Evolutionary conservation across 2,888 invertebrate genomes (phyloP), one percentile per base, ranked within the genome.

Genomic region (Dermolepida albohirtum): DNA sequence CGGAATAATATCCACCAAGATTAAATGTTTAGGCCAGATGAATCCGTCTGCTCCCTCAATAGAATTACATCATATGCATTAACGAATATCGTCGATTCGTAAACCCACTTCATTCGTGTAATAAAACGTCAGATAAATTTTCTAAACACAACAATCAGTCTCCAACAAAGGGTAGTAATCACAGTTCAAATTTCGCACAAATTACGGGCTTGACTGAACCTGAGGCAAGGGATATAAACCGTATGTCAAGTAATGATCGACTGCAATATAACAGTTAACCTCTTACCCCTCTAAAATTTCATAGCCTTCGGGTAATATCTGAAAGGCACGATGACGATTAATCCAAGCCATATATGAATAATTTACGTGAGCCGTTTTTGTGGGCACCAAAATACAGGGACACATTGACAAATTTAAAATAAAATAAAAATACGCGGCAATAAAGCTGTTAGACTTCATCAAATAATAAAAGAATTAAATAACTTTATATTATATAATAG

Each of bases 161-260:
- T 70, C 67, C 70, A 75, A 79, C 79, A 79, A 79, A 76, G 75
- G 77, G 71, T 69, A 73, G 76, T 74, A 77, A 79, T 78, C 78
- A 77, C 78, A 79, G 77, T 78, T 77, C 78, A 76, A 76, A 76
- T 74, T 76, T 74, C 78, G 74, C 77, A 78, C 78, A 79, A 80
- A 80, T 79, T 78, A 75, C 71, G 44, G 43, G 71, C 72, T 70
- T 74, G 77, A 78, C 76, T 76, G 74, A 76, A 76, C 76, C 76
- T 74, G 71, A 73, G 75, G 76, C 76, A 77, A 78, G 77, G 76
- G 77, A 77, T 78, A 78, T 77, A 75, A 75, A 75, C 74, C 75
- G 76, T 75, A 76, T 75, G 76, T 74, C 76, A 71, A 75, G 76
- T 77, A 78, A 77, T 77, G 75, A 78, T 77, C 76, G 74, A 71